Percentiles rank a stretch among this genome's conserved stretches.
phyloP scores from a whole-genome alignment of 2,797 vertebrate genomes.

The Notolepis coatsorum region DNA sequence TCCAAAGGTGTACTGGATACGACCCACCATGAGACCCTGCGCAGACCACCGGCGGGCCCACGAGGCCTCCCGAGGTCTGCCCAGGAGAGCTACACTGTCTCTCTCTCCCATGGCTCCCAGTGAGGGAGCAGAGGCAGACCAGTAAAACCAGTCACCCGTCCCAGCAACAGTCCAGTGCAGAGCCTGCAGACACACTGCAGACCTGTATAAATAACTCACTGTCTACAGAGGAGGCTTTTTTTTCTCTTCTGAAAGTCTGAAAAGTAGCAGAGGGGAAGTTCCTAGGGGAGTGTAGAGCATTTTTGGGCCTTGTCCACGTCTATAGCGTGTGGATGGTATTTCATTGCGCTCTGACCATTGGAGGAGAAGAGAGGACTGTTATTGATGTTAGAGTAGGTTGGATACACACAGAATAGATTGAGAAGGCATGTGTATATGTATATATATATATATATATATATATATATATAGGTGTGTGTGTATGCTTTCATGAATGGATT shows the following conservation, averaged over 20 bases:
- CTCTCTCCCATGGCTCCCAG: slow-evolving; percentile 31
- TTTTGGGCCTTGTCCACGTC: slow-evolving; percentile 75
- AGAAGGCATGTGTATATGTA: slow-evolving; percentile 1
- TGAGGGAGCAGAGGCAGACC: slow-evolving; percentile 57
- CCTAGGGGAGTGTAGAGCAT: slow-evolving; percentile 67
- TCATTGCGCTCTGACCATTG: slow-evolving; percentile 68
- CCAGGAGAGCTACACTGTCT: slow-evolving; percentile 39
- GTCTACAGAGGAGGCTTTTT: slow-evolving; percentile 53
- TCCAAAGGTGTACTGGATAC: slow-evolving; percentile 35
- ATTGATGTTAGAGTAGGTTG: slow-evolving; percentile 49
- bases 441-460: background rate
- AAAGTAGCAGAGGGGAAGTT: slow-evolving; percentile 65
- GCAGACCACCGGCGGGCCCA: slow-evolving; percentile 42
- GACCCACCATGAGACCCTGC: slow-evolving; percentile 23
- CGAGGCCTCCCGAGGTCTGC: slow-evolving; percentile 33
- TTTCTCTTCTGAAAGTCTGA: slow-evolving; percentile 61
- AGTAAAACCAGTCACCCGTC: slow-evolving; percentile 80
- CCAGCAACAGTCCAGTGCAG: slow-evolving; percentile 69
- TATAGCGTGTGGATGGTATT: slow-evolving; percentile 68
- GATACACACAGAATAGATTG: slow-evolving; percentile 4
- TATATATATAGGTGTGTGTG: slow-evolving; percentile 21
- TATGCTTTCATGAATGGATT: no score
- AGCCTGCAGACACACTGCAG: slow-evolving; percentile 65
- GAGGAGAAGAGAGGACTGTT: slow-evolving; percentile 58
- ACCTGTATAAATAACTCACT: slow-evolving; percentile 74